Percentiles rank a stretch among this genome's conserved stretches.
Evolutionary conservation across 2,113 vertebrate genomes (phyloP).

Genomic region (Misgurnus mizolepis): DNA sequence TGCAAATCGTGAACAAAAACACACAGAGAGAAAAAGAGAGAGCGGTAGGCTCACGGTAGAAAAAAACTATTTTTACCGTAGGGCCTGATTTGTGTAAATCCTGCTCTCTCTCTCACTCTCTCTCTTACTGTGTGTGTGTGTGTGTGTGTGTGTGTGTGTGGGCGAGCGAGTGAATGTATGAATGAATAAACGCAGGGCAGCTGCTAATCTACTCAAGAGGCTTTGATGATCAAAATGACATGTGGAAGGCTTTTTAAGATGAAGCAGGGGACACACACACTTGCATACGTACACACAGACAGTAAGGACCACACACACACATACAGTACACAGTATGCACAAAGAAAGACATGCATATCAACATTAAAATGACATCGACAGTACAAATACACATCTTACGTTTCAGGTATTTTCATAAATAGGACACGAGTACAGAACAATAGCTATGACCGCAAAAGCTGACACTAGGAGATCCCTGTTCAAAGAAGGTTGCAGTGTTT

Average conservation of each 20-base stretch:
- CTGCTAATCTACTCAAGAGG: constrained; percentile 5
- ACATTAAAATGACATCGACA: background rate
- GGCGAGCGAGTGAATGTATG: background rate
- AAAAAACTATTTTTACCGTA: no score
- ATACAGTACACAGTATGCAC: background rate
- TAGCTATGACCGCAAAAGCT: constrained; percentile 1
- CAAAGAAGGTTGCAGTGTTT: background rate
- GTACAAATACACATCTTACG: background rate
- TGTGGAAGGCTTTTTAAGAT: constrained; percentile 2
- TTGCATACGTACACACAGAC: background rate
- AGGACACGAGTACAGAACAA: background rate
- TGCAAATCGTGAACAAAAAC: no score
- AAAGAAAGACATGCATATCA: background rate
- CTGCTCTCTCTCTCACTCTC: no score
- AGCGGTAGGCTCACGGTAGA: no score
- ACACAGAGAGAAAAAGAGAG: no score
- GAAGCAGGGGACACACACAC: constrained; percentile 14
- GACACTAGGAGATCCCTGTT: background rate
- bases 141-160: background rate
- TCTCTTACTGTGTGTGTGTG: no score
- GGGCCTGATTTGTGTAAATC: no score
- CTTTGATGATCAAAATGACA: constrained; percentile 25
- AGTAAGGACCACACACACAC: background rate
- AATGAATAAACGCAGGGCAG: constrained; percentile 6
- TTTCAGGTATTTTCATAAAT: background rate